These are phyloP conservation scores for Euura saliciscinereae DNA, from an alignment of 1,140 invertebrate genomes.

Conservation along the genomic window DNA sequence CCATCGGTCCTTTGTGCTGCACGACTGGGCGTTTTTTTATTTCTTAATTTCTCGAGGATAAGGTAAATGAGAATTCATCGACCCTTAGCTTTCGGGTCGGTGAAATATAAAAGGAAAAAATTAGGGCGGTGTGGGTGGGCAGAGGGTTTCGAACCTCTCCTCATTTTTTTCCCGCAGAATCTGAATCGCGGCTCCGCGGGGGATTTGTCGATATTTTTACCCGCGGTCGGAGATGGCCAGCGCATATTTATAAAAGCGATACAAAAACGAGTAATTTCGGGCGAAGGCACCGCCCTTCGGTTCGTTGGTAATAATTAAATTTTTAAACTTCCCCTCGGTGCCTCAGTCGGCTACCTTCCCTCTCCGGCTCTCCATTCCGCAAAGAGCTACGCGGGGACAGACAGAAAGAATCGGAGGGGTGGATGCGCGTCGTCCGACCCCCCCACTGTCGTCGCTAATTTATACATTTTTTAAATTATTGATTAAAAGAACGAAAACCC, in stretches of 20 bases:
- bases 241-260: background rate
- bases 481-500: conserved; percentile 2
- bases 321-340: background rate
- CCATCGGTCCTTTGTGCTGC: no score
- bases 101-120: no score
- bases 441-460: background rate
- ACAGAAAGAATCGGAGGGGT: background rate
- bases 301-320: background rate
- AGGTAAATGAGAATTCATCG: background rate
- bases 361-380: background rate
- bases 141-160: no score
- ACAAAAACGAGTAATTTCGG: background rate
- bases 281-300: conserved; percentile 2
- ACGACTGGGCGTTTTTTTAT: no score
- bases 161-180: no score
- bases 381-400: background rate
- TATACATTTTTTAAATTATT: conserved; percentile 8
- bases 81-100: background rate
- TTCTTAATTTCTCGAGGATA: background rate
- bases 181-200: background rate
- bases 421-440: background rate
- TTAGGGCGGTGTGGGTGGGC: no score
- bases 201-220: background rate
- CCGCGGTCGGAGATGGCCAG: background rate
- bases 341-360: background rate